Evolutionary conservation across 2,888 invertebrate species (phyloP).

Genomic region (Thereva nobilitata): DNA sequence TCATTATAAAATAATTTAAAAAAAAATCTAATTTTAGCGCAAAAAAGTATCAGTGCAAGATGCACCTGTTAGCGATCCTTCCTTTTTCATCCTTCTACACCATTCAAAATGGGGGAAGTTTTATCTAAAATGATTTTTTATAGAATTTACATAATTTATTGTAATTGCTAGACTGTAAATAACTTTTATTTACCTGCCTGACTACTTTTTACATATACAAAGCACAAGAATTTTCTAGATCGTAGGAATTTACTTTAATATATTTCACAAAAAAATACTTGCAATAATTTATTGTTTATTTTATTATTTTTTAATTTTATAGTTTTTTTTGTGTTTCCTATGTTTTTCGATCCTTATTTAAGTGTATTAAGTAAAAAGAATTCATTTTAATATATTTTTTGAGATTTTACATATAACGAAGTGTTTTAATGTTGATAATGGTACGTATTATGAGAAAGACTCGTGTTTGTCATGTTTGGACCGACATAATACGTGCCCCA

Average conservation of each 20-base stretch:
- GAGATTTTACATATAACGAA: too few species aligned
- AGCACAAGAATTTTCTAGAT: constrained; percentile 22
- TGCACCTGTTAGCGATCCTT: constrained; percentile 1
- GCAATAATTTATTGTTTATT: too few species aligned
- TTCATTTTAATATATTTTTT: too few species aligned
- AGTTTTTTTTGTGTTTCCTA: too few species aligned
- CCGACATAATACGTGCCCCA: too few species aligned
- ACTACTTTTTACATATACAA: constrained; percentile 20
- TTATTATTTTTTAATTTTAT: too few species aligned
- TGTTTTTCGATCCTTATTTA: too few species aligned
- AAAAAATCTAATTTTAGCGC: neutral
- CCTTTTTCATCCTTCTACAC: constrained; percentile 6
- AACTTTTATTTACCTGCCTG: constrained; percentile 26
- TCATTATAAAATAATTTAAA: constrained; percentile 20
- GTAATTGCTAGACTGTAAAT: constrained; percentile 19
- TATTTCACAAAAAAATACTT: constrained; percentile 7
- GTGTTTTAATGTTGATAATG: too few species aligned
- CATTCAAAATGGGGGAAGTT: constrained; percentile 19
- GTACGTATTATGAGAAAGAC: too few species aligned
- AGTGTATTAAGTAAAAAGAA: too few species aligned
- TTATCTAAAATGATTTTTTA: constrained; percentile 17
- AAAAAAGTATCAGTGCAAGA: neutral
- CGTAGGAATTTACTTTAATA: constrained; percentile 21
- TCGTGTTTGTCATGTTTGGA: too few species aligned
- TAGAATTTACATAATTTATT: constrained; percentile 25